These are phyloP conservation scores for Steatornis caripensis DNA, from an alignment of 2,113 vertebrate species.

Conservation along the genomic window DNA sequence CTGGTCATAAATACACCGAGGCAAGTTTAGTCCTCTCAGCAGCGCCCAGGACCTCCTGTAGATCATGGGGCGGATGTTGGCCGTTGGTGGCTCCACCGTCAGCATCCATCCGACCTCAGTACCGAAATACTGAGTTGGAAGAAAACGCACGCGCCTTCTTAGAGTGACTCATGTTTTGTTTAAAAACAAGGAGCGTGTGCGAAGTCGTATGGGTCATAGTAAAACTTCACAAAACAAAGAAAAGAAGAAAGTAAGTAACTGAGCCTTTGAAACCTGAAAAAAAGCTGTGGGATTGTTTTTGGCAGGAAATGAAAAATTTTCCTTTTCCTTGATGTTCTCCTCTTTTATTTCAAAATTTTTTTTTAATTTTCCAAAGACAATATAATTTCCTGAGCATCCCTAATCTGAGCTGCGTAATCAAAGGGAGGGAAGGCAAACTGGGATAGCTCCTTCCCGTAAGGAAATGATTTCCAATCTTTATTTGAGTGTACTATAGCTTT, in stretches of 20 bases:
- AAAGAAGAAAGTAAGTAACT: neutral
- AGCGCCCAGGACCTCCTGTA: neutral
- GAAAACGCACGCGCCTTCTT: neutral
- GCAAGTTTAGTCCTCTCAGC: neutral
- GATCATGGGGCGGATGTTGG: neutral
- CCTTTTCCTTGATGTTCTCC: neutral
- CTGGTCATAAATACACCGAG: neutral
- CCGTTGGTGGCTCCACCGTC: neutral
- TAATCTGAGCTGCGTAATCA: neutral
- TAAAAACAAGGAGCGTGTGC: neutral
- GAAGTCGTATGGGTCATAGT: neutral
- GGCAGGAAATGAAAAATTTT: constrained; percentile 44
- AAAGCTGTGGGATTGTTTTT: neutral
- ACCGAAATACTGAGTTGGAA: neutral
- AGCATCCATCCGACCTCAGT: neutral
- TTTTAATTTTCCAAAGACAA: neutral
- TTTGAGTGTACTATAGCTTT: neutral
- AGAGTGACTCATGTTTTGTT: neutral
- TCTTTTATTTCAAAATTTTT: neutral
- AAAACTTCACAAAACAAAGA: neutral
- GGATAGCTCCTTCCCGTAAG: constrained; percentile 6
- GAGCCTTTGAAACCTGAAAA: neutral
- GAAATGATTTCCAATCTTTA: neutral
- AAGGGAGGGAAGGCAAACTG: constrained; percentile 11
- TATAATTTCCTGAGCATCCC: constrained; percentile 34